These are phyloP conservation scores for Drosophila burlai DNA, from an alignment of 1,140 invertebrate genomes.

Conservation along the genomic window DNA sequence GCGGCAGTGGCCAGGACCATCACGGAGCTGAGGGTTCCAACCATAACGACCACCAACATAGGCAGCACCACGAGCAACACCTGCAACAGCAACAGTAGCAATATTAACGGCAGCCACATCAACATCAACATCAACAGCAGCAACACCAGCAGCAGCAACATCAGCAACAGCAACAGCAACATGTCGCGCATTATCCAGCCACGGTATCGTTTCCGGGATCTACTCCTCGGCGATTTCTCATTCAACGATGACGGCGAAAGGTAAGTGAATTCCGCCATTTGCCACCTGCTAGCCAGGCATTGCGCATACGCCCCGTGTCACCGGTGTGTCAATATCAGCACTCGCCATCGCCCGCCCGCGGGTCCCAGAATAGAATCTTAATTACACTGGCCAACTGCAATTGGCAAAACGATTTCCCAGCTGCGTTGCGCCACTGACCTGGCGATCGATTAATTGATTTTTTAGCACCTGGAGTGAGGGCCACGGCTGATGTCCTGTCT, in stretches of 20 bases:
- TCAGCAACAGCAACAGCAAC: constrained; percentile 56
- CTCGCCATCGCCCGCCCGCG: neutral
- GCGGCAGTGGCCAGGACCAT: constrained; percentile 27
- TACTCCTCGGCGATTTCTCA: constrained; percentile 91
- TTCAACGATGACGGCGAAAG: constrained; percentile 90
- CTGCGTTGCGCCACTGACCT: constrained; percentile 21
- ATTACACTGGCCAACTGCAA: constrained; percentile 67
- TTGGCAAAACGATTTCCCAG: constrained; percentile 42
- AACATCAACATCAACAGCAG: constrained; percentile 1
- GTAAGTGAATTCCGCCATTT: constrained; percentile 58
- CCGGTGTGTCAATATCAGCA: constrained; percentile 13
- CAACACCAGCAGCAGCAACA: constrained; percentile 29
- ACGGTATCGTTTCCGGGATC: constrained; percentile 91
- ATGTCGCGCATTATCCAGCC: constrained; percentile 83
- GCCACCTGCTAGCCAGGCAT: constrained; percentile 32
- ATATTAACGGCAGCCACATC: constrained; percentile 14
- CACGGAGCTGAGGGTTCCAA: constrained; percentile 56
- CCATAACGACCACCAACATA: constrained; percentile 58
- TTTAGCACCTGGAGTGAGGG: neutral
- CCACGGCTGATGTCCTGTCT: constrained; percentile 17
- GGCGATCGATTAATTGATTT: constrained; percentile 74
- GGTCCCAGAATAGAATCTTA: constrained; percentile 45
- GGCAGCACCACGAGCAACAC: constrained; percentile 33
- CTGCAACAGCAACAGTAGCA: constrained; percentile 38
- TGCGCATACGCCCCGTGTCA: constrained; percentile 56